Evolutionary conservation across 2,888 invertebrate species (phyloP).

Genomic region (Seladonia tumulorum): DNA sequence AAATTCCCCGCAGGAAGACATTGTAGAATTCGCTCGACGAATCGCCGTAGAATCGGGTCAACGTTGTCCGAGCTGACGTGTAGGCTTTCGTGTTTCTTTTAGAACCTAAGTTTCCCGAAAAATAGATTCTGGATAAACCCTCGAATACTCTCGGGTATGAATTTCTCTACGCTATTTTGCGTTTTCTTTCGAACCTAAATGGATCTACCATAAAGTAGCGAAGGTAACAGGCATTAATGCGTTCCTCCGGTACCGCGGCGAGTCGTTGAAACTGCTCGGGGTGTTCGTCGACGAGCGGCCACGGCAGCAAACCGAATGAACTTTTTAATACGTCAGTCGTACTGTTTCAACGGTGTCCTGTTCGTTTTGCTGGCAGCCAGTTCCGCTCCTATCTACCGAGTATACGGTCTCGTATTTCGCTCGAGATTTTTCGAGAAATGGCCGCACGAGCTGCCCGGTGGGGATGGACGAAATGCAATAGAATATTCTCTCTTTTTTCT

Average conservation of each 20-base stretch:
- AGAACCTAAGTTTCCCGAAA: no score
- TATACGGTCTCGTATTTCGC: not conserved
- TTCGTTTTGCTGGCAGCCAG: not conserved
- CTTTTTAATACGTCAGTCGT: slow-evolving; percentile 33
- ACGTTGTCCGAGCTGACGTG: no score
- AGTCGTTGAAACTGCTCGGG: slow-evolving; percentile 1
- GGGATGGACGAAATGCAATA: not conserved
- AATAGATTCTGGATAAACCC: no score
- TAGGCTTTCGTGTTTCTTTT: no score
- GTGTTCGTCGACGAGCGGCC: not conserved
- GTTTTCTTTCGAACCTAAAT: no score
- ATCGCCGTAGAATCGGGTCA: no score
- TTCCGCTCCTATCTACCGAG: not conserved
- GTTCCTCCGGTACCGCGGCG: not conserved
- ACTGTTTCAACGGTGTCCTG: not conserved
- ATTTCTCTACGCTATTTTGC: no score
- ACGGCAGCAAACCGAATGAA: slow-evolving; percentile 17
- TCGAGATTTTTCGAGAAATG: slow-evolving; percentile 9
- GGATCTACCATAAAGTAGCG: no score
- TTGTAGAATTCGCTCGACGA: no score
- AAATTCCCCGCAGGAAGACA: no score
- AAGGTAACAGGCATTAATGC: not conserved
- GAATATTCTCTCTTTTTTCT: not conserved
- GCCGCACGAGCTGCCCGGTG: not conserved
- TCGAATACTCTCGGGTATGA: no score